Percentiles rank a stretch among this genome's conserved stretches.
phyloP scores from a whole-genome alignment of 2,888 invertebrate species.

The Mythimna pallens region DNA sequence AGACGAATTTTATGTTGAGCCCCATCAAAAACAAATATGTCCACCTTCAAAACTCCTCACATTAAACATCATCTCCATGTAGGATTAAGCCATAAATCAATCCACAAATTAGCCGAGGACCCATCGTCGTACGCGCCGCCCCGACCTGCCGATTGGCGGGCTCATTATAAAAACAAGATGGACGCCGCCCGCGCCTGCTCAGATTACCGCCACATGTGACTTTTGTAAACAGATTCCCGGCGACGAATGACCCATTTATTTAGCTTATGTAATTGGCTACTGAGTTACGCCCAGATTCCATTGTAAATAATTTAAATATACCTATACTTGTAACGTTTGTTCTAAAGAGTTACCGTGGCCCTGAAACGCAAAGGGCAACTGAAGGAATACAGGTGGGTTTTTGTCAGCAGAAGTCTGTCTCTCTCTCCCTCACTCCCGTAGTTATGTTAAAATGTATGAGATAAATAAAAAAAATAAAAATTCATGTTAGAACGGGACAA shows the following conservation, averaged over 20 bases:
- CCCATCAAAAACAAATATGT: not conserved
- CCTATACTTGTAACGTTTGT: too few species aligned
- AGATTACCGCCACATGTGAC: slow-evolving; percentile 74
- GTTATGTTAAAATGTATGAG: too few species aligned
- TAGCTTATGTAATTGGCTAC: slow-evolving; percentile 44
- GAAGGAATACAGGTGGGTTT: too few species aligned
- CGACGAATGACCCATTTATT: slow-evolving; percentile 77
- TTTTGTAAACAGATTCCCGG: slow-evolving; percentile 64
- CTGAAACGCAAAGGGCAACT: too few species aligned
- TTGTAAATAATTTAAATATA: too few species aligned
- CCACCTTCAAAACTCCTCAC: not conserved
- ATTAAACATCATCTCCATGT: slow-evolving; percentile 4
- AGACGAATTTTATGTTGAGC: too few species aligned
- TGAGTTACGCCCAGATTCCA: slow-evolving; percentile 54
- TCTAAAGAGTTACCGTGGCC: too few species aligned
- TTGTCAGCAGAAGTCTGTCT: too few species aligned
- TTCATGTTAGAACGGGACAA: too few species aligned
- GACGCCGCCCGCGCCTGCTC: slow-evolving; percentile 79
- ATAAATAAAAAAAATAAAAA: too few species aligned
- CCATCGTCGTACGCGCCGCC: slow-evolving; percentile 77
- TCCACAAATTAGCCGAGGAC: slow-evolving; percentile 48
- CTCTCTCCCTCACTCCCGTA: too few species aligned
- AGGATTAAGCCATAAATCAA: slow-evolving; percentile 55
- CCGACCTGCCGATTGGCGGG: slow-evolving; percentile 79
- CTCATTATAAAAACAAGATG: slow-evolving; percentile 81